Evolutionary conservation across 2,888 invertebrate genomes (phyloP).

Genomic region (Meganola albula): DNA sequence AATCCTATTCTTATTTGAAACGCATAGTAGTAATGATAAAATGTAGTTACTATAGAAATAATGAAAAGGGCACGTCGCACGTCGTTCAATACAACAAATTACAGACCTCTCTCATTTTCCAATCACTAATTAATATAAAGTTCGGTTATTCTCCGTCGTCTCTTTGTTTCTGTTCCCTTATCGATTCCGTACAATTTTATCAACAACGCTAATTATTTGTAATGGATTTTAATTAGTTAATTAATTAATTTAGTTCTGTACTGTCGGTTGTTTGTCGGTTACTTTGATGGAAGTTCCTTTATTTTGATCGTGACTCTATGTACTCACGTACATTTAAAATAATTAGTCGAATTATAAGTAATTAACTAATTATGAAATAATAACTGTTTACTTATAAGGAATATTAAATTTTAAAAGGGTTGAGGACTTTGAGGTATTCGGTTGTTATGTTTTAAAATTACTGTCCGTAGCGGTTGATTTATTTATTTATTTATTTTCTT

Average conservation of each 20-base stretch:
- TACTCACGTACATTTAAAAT: conserved; percentile 34
- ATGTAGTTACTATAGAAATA: no score
- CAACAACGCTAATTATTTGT: conserved; percentile 46
- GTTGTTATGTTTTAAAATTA: no score
- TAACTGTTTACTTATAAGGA: conserved; percentile 21
- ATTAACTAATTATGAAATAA: conserved; percentile 30
- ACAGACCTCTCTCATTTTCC: conserved; percentile 10
- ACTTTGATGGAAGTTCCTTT: conserved; percentile 57
- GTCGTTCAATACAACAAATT: conserved; percentile 8
- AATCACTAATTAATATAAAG: conserved; percentile 26
- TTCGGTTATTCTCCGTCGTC: conserved; percentile 26
- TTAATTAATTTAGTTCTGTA: conserved; percentile 62
- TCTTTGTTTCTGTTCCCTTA: conserved; percentile 39
- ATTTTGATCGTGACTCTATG: conserved; percentile 37
- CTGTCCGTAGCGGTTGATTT: no score
- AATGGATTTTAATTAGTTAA: conserved; percentile 69
- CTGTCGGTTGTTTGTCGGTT: conserved; percentile 38
- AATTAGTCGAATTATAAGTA: conserved; percentile 31
- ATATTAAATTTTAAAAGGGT: conserved; percentile 16
- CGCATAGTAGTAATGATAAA: no score
- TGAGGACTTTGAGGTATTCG: no score
- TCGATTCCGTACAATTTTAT: conserved; percentile 46
- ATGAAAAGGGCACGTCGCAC: conserved; percentile 5
- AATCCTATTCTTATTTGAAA: no score
- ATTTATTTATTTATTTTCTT: no score